phyloP scores from a whole-genome alignment of 2,797 vertebrate genomes.

The Argya squamiceps region DNA sequence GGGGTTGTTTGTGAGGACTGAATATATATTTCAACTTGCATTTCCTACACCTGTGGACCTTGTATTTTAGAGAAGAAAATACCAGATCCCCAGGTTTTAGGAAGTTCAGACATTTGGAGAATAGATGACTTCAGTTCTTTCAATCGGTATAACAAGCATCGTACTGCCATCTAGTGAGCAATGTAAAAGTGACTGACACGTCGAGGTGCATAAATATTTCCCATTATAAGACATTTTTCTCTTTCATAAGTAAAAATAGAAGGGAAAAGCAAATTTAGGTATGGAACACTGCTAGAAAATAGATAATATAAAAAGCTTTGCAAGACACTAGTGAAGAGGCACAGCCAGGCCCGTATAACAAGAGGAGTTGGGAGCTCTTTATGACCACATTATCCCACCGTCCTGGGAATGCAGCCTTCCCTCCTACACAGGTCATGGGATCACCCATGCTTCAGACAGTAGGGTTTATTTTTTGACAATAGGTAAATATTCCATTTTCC shows the following conservation, averaged over 20 bases:
- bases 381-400: accelerated
- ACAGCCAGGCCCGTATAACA: not conserved
- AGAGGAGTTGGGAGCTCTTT: not conserved
- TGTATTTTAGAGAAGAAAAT: not conserved
- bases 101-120: not conserved
- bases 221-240: not conserved
- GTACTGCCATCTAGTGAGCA: conserved; percentile 63
- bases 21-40: not conserved
- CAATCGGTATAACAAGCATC: not conserved
- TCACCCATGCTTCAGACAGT: not conserved
- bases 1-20: not conserved
- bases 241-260: not conserved
- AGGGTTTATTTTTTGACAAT: not conserved
- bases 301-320: not conserved
- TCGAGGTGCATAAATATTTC: not conserved
- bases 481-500: not conserved
- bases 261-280: not conserved
- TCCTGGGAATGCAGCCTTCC: not conserved
- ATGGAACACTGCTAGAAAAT: not conserved
- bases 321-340: not conserved
- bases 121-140: accelerated
- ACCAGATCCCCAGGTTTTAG: not conserved
- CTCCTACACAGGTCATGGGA: not conserved
- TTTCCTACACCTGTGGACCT: not conserved
- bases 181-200: not conserved